Conservation (phyloP, 2,113 vertebrate genomes). For the Neogale vison region DNA sequence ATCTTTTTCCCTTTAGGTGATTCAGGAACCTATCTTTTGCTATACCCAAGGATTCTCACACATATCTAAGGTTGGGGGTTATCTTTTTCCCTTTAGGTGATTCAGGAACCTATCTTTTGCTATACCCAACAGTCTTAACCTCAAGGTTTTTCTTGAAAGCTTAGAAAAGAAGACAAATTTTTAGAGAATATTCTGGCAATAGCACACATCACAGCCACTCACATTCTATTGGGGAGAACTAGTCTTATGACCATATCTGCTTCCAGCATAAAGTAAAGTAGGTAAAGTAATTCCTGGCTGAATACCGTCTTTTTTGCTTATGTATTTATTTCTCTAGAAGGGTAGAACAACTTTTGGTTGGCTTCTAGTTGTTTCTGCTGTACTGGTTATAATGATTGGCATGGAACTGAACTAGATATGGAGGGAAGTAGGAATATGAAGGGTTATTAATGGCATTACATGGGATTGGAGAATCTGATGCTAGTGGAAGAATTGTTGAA, state of each 20-base stretch:
- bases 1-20: neutral
- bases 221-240: neutral
- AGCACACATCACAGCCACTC: neutral
- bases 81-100: neutral
- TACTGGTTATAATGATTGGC: neutral
- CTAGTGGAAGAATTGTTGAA: neutral
- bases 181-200: neutral
- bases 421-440: neutral
- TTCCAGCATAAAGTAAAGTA: neutral
- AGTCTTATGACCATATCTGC: neutral
- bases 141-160: neutral
- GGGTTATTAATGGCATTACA: neutral
- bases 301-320: neutral
- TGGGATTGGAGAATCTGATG: neutral
- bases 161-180: neutral
- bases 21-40: neutral
- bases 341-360: neutral
- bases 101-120: neutral
- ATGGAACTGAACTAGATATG: neutral
- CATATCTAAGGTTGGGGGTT: neutral
- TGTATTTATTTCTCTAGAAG: neutral
- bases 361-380: neutral
- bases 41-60: neutral
- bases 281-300: neutral
- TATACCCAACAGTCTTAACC: neutral